Conservation (phyloP, 1,140 invertebrate genomes). For the silkworm (Bombyx mori) region DNA sequence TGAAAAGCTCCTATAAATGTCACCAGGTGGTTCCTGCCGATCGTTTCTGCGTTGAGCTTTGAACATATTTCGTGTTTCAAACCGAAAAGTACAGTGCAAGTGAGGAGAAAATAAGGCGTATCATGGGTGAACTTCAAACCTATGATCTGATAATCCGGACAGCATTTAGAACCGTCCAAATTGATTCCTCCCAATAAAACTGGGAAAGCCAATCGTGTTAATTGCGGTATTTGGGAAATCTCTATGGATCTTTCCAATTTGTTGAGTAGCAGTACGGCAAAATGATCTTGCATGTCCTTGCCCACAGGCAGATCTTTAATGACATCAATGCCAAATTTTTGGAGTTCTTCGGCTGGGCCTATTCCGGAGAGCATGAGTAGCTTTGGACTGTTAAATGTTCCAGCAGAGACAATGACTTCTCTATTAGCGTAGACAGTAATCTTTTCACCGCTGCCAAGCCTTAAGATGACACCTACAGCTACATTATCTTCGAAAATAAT, state of each 20-base stretch:
- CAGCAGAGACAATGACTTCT: slow-evolving; percentile 11
- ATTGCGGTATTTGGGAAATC: background rate
- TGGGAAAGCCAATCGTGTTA: slow-evolving; percentile 3
- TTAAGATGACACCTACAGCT: slow-evolving; percentile 3
- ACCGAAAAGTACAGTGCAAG: slow-evolving; percentile 1
- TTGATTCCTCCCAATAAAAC: background rate
- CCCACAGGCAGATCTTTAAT: slow-evolving; percentile 8
- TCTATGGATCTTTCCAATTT: slow-evolving; percentile 6
- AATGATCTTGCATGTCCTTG: slow-evolving; percentile 3
- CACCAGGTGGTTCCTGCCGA: slow-evolving; percentile 1
- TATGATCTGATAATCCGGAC: slow-evolving; percentile 7
- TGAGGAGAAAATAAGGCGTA: background rate
- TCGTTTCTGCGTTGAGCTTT: background rate
- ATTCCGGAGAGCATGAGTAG: slow-evolving; percentile 10
- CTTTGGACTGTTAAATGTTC: slow-evolving; percentile 10
- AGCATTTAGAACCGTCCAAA: slow-evolving; percentile 1
- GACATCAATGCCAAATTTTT: slow-evolving; percentile 4
- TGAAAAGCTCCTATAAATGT: slow-evolving; percentile 1
- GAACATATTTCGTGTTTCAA: slow-evolving; percentile 4
- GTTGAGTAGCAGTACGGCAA: background rate
- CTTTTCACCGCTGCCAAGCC: background rate
- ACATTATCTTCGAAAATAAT: slow-evolving; percentile 10
- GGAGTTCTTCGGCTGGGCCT: slow-evolving; percentile 7
- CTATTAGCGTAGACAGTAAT: slow-evolving; percentile 5
- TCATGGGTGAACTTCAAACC: slow-evolving; percentile 5